Evolutionary conservation across 2,888 invertebrate species (phyloP).

Genomic region (Acanthococcus lagerstroemiae): DNA sequence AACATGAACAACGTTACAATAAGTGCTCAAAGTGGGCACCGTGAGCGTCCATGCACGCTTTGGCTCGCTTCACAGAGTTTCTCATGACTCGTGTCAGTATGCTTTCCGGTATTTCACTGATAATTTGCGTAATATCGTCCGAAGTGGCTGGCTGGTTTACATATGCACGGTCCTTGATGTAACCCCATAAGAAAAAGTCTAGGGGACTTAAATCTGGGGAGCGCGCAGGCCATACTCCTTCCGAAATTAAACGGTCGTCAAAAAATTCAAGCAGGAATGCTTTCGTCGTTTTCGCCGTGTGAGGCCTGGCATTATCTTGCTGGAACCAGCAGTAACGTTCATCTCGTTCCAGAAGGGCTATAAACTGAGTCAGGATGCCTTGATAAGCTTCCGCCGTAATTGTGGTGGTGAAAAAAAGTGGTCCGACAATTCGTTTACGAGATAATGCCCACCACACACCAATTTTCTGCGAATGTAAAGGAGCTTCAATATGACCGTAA

Average conservation of each 20-base stretch:
- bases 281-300: slow-evolving; percentile 19
- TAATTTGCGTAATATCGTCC: too few relatives aligned
- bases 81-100: too few relatives aligned
- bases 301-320: slow-evolving; percentile 25
- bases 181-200: too few relatives aligned
- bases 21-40: too few relatives aligned
- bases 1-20: too few relatives aligned
- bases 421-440: slow-evolving; percentile 10
- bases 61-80: too few relatives aligned
- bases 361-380: slow-evolving; percentile 13
- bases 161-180: too few relatives aligned
- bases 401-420: slow-evolving; percentile 23
- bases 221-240: slow-evolving; percentile 9
- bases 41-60: too few relatives aligned
- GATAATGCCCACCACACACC: slow-evolving; percentile 23
- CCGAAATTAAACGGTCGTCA: slow-evolving; percentile 15
- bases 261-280: slow-evolving; percentile 14
- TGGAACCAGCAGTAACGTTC: slow-evolving; percentile 19
- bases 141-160: too few relatives aligned
- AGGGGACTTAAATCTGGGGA: slow-evolving; percentile 14
- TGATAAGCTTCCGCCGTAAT: slow-evolving; percentile 11
- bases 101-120: too few relatives aligned
- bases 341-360: slow-evolving; percentile 7
- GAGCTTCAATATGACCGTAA: slow-evolving; percentile 17
- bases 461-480: slow-evolving; percentile 22